Percentiles rank a stretch among this genome's conserved stretches.
These are phyloP conservation scores for Xylocopa sonorina DNA, from an alignment of 1,140 invertebrate species.

Conservation along the genomic window DNA sequence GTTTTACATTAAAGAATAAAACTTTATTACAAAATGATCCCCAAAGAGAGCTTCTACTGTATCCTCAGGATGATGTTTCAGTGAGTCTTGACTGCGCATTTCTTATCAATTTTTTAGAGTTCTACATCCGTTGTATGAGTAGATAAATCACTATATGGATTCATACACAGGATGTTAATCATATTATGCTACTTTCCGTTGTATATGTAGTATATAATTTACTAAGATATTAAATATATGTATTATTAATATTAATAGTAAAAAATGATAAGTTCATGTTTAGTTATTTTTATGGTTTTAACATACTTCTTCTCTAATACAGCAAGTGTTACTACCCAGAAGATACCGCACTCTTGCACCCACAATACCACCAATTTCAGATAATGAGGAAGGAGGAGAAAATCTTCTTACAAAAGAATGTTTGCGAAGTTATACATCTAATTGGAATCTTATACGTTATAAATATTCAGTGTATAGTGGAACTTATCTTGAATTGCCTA, in stretches of 20 bases:
- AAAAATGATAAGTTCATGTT: background rate
- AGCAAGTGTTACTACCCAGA: conserved; percentile 91
- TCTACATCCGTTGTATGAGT: conserved; percentile 51
- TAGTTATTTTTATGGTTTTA: conserved; percentile 5
- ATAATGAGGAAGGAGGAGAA: conserved; percentile 78
- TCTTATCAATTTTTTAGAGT: conserved; percentile 44
- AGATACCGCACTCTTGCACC: conserved; percentile 89
- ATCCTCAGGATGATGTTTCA: conserved; percentile 95
- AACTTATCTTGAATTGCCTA: conserved; percentile 91
- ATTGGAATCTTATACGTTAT: conserved; percentile 94
- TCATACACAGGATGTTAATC: conserved; percentile 15
- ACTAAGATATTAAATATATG: background rate
- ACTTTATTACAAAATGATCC: conserved; percentile 96
- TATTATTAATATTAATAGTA: background rate
- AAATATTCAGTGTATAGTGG: conserved; percentile 94
- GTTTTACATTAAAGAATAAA: conserved; percentile 94
- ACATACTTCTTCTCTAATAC: conserved; percentile 29
- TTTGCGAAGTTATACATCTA: conserved; percentile 91
- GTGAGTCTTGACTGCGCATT: conserved; percentile 84
- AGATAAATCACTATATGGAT: conserved; percentile 52
- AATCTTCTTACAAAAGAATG: conserved; percentile 93
- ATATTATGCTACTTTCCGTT: background rate
- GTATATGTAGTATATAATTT: background rate
- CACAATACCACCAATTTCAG: conserved; percentile 83
- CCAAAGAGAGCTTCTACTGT: conserved; percentile 92